These are phyloP conservation scores for Dromococcyx pavoninus DNA, from an alignment of 2,797 vertebrate species.

Conservation along the genomic window DNA sequence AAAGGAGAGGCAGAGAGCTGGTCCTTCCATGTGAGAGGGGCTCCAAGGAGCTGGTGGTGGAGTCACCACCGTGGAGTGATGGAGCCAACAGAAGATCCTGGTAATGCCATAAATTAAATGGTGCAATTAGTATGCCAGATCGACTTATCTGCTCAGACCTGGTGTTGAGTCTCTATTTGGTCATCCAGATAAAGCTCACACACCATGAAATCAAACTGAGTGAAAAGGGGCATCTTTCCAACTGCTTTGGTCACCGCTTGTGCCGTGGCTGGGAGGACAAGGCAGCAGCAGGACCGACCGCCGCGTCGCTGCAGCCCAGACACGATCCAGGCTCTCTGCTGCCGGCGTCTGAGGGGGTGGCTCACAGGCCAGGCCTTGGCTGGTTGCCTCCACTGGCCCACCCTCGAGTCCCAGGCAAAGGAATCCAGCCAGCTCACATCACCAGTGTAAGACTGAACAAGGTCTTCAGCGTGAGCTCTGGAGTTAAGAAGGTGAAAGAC, in stretches of 20 bases:
- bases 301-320: accelerated
- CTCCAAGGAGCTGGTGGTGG: background rate
- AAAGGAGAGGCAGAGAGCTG: background rate
- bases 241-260: accelerated
- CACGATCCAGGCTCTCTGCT: background rate
- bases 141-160: background rate
- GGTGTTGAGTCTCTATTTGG: background rate
- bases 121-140: background rate
- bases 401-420: background rate
- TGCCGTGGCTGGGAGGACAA: background rate
- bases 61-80: background rate
- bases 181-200: background rate
- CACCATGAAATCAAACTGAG: background rate
- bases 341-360: background rate
- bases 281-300: background rate
- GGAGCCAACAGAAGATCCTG: background rate
- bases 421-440: accelerated
- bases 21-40: background rate
- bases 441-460: accelerated
- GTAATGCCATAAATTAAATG: background rate
- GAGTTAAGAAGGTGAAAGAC: background rate
- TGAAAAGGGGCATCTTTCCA: background rate
- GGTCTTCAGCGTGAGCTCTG: accelerated
- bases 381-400: background rate
- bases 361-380: background rate